Conservation (phyloP, 1,140 invertebrate genomes). For the Lysiphlebus fabarum region DNA sequence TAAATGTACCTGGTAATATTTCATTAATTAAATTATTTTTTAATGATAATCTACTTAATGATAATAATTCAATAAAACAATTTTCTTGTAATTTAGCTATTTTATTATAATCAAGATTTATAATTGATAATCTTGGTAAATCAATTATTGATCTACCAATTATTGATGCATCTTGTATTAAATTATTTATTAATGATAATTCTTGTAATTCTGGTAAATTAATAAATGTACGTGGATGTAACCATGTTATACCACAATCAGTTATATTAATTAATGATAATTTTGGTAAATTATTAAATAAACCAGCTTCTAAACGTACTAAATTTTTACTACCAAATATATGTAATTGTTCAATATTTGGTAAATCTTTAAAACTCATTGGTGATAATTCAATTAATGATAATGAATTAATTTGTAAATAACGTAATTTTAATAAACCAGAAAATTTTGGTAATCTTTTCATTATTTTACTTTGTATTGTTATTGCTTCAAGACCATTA, state of each 20-base stretch:
- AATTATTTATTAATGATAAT: conserved; percentile 68
- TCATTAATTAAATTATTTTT: conserved; percentile 72
- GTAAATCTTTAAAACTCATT: conserved; percentile 69
- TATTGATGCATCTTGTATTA: conserved; percentile 72
- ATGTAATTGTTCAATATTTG: conserved; percentile 71
- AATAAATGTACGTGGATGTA: conserved; percentile 73
- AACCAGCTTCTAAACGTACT: conserved; percentile 65
- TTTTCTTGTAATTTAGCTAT: conserved; percentile 71
- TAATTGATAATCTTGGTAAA: conserved; percentile 64
- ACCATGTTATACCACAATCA: conserved; percentile 71
- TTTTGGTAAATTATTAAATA: conserved; percentile 71
- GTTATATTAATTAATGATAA: conserved; percentile 74
- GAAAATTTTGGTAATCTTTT: conserved; percentile 69
- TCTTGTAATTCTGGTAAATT: conserved; percentile 69
- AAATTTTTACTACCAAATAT: conserved; percentile 68
- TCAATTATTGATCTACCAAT: conserved; percentile 74
- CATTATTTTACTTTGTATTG: conserved; percentile 70
- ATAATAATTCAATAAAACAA: conserved; percentile 75
- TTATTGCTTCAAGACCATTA: conserved; percentile 75
- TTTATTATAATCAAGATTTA: conserved; percentile 69
- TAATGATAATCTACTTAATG: conserved; percentile 67
- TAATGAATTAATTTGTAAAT: conserved; percentile 66
- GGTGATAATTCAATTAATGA: conserved; percentile 68
- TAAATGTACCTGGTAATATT: conserved; percentile 74
- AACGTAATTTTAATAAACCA: conserved; percentile 62